phyloP scores from a whole-genome alignment of 2,113 vertebrate genomes.

The Leucopsar rothschildi region DNA sequence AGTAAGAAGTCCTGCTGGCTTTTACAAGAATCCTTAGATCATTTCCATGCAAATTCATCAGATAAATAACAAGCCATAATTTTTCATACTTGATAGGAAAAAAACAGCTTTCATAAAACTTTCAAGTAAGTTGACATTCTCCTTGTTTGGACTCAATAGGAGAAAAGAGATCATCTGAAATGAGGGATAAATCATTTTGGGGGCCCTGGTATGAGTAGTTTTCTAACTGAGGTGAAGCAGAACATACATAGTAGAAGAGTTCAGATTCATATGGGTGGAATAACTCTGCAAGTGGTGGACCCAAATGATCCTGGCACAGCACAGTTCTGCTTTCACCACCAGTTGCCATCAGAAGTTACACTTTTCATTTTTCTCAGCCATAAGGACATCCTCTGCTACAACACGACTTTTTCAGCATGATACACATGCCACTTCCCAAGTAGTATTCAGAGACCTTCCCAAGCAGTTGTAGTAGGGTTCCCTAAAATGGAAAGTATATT shows the following conservation, averaged over 20 bases:
- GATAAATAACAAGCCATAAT: background rate
- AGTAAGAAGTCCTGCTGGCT: background rate
- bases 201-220: background rate
- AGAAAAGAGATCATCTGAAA: background rate
- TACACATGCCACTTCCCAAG: background rate
- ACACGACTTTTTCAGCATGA: background rate
- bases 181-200: background rate
- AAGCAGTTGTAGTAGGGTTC: background rate
- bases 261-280: background rate
- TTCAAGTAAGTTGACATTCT: background rate
- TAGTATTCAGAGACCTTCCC: background rate
- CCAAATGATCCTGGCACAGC: fast-evolving
- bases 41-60: background rate
- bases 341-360: background rate
- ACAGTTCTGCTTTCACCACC: background rate
- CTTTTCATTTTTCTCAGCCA: background rate
- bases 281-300: background rate
- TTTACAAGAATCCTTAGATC: background rate
- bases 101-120: background rate
- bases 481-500: background rate
- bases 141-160: background rate
- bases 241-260: background rate
- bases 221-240: background rate
- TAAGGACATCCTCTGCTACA: background rate
- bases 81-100: background rate